Conservation (phyloP, 2,113 vertebrate species). For the Neolamprologus ventralis region DNA sequence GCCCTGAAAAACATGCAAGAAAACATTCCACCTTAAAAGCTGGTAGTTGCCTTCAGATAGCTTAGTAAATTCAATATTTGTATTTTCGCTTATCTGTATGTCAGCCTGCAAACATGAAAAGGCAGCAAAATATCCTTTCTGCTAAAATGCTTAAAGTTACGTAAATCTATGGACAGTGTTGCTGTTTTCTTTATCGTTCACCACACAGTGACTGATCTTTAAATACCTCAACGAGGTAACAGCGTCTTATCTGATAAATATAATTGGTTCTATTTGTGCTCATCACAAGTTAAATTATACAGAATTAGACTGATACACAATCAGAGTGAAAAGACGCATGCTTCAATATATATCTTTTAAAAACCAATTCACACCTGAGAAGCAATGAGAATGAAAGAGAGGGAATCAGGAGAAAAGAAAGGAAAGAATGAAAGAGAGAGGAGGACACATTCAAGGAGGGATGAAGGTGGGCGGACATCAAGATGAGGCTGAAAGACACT, state of each 20-base stretch:
- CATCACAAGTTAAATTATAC: not conserved
- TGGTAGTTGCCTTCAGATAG: not conserved
- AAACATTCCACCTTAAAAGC: not conserved
- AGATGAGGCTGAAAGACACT: not conserved
- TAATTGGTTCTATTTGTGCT: not conserved
- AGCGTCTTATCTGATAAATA: not conserved
- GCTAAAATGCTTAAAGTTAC: not conserved
- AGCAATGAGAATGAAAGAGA: not conserved
- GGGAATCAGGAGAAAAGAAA: not conserved
- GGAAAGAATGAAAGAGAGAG: not conserved
- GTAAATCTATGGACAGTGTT: not conserved
- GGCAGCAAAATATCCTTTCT: not conserved
- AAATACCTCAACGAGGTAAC: not conserved
- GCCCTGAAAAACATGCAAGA: not conserved
- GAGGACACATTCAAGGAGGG: not conserved
- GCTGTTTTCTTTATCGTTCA: not conserved
- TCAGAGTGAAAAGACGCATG: not conserved
- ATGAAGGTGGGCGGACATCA: not conserved
- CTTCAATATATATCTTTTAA: not conserved
- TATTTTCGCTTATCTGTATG: not conserved
- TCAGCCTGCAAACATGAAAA: not conserved
- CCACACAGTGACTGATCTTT: not conserved
- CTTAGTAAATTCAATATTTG: not conserved
- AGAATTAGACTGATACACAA: fast-evolving
- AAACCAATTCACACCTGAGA: not conserved